phyloP scores from a whole-genome alignment of 2,888 invertebrate species.

The Deilephila elpenor region DNA sequence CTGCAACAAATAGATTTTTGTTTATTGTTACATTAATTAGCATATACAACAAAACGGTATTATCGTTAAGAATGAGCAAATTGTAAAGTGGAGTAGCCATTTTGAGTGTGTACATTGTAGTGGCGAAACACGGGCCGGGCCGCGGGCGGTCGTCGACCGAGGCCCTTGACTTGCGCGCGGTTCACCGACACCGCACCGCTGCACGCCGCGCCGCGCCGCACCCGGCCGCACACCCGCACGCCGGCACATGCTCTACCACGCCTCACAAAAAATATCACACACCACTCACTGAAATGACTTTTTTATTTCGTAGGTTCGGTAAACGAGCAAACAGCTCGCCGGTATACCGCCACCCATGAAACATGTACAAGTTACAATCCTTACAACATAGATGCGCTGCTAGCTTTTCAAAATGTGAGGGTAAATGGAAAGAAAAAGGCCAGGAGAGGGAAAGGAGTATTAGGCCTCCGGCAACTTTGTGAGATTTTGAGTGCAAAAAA shows the following conservation, averaged over 20 bases:
- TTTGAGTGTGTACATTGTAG: slow-evolving; percentile 65
- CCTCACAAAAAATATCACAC: background rate
- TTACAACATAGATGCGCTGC: no score
- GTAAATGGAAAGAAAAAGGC: no score
- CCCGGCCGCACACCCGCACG: background rate
- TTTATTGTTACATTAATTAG: slow-evolving; percentile 4
- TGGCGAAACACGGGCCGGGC: slow-evolving; percentile 66
- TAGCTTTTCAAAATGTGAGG: no score
- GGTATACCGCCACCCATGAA: no score
- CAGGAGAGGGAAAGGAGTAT: no score
- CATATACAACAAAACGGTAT: slow-evolving; percentile 16
- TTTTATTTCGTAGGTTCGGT: no score
- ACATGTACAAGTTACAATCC: no score
- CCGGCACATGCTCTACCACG: background rate
- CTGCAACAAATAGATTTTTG: background rate
- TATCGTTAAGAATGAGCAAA: slow-evolving; percentile 38
- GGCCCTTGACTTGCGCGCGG: slow-evolving; percentile 81
- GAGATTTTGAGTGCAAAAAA: no score
- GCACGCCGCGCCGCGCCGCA: slow-evolving; percentile 40
- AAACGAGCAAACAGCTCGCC: no score
- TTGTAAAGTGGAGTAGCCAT: slow-evolving; percentile 62
- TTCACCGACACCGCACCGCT: slow-evolving; percentile 78
- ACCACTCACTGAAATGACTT: no score
- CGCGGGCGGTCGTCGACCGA: slow-evolving; percentile 80
- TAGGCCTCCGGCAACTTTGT: no score